Conservation (phyloP, 2,888 invertebrate genomes). For the Drosophila mayaguana region DNA sequence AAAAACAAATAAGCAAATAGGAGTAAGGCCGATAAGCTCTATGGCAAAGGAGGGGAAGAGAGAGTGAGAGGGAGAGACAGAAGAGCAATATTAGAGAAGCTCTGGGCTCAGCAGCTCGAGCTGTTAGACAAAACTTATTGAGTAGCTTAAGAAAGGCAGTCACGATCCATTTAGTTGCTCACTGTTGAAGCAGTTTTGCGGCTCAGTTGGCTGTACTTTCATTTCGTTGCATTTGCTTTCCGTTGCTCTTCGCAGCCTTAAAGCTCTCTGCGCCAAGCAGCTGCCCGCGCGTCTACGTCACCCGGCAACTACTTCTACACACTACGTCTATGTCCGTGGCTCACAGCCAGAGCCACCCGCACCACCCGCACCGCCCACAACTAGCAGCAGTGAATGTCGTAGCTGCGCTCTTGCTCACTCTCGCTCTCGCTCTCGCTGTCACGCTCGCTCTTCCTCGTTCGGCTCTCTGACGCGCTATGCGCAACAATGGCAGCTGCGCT, state of each 20-base stretch:
- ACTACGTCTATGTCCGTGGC: slow-evolving; percentile 49
- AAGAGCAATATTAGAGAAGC: not conserved
- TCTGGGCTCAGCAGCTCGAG: not conserved
- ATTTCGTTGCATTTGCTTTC: not conserved
- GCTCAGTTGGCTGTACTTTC: not conserved
- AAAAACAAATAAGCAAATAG: slow-evolving; percentile 7
- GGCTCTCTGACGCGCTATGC: slow-evolving; percentile 47
- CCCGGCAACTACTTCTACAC: slow-evolving; percentile 47
- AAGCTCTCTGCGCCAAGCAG: not conserved
- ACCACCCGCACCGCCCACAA: slow-evolving; percentile 18
- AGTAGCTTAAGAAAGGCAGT: slow-evolving; percentile 26
- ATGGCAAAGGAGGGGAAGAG: not conserved
- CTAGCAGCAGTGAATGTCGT: slow-evolving; percentile 21
- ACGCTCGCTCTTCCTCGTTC: slow-evolving; percentile 40
- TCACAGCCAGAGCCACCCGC: not conserved
- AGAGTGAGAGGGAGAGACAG: not conserved
- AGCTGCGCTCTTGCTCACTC: slow-evolving; percentile 41
- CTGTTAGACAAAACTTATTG: slow-evolving; percentile 3
- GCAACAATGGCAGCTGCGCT: slow-evolving; percentile 55
- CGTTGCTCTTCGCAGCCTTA: not conserved
- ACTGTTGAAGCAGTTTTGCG: slow-evolving; percentile 11
- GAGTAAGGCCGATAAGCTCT: not conserved
- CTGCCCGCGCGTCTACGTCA: slow-evolving; percentile 14
- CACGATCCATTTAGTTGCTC: slow-evolving; percentile 26
- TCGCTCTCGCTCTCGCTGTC: slow-evolving; percentile 36